phyloP scores from a whole-genome alignment of 2,797 vertebrate species.

The Lycodopsis pacificus region DNA sequence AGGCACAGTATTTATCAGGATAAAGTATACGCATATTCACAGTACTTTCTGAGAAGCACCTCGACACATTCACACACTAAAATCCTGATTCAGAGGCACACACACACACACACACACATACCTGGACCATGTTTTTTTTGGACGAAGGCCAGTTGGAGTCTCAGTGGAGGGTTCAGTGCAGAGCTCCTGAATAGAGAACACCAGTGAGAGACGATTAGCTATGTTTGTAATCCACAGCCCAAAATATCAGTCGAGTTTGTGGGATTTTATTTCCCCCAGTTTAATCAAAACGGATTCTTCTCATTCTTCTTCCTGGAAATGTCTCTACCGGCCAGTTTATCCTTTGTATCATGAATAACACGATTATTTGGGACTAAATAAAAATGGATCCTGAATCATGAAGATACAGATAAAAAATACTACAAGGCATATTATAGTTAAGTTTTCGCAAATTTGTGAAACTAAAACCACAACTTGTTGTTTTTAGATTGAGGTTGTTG shows the following conservation, averaged over 20 bases:
- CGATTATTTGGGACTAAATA: background rate
- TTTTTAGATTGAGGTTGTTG: no score
- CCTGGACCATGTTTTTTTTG: constrained; percentile 36
- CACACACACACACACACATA: constrained; percentile 4
- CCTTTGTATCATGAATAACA: constrained; percentile 9
- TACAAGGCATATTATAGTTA: background rate
- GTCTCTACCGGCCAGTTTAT: constrained; percentile 32
- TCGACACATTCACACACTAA: constrained; percentile 4
- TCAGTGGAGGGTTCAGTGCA: constrained; percentile 27
- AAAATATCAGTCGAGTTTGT: constrained; percentile 54
- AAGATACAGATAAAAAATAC: background rate
- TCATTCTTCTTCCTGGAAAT: constrained; percentile 68
- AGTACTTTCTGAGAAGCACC: constrained; percentile 1
- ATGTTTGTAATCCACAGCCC: constrained; percentile 70
- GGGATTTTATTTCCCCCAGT: constrained; percentile 54
- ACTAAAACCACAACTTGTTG: no score
- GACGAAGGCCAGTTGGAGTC: constrained; percentile 36
- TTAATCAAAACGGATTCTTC: constrained; percentile 74
- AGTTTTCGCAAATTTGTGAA: background rate
- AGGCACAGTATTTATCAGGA: background rate
- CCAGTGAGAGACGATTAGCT: constrained; percentile 64
- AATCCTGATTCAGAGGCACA: background rate
- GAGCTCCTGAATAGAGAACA: constrained; percentile 40
- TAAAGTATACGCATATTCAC: background rate
- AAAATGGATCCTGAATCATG: background rate